Percentiles rank a stretch among this genome's conserved stretches.
Conservation (phyloP, 1,140 invertebrate species). For the Scaptomyza graminum region DNA sequence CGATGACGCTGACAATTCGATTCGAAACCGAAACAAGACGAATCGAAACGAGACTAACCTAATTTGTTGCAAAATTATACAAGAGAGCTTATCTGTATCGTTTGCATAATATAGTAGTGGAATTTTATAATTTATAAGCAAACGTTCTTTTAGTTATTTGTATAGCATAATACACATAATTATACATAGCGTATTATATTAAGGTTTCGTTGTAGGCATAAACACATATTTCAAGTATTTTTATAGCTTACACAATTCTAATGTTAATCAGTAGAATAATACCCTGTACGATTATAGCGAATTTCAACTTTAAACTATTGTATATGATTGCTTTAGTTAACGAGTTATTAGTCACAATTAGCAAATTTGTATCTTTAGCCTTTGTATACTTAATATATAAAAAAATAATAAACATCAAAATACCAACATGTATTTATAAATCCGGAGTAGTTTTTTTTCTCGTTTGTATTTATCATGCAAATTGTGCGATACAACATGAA, state of each 20-base stretch:
- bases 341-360: conserved; percentile 77
- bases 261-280: conserved; percentile 14
- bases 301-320: conserved; percentile 47
- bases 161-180: conserved; percentile 32
- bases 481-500: conserved; percentile 43
- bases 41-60: conserved; percentile 43
- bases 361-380: conserved; percentile 65
- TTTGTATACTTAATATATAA: conserved; percentile 40
- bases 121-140: conserved; percentile 68
- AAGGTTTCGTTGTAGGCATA: conserved; percentile 41
- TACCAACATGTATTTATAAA: conserved; percentile 73
- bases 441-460: conserved; percentile 42
- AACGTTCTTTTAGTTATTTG: conserved; percentile 59
- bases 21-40: conserved; percentile 21
- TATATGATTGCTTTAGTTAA: conserved; percentile 46
- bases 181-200: conserved; percentile 1
- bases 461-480: conserved; percentile 54
- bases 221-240: conserved; percentile 40
- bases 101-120: conserved; percentile 75
- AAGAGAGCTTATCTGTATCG: conserved; percentile 53
- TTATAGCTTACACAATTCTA: conserved; percentile 20
- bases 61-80: conserved; percentile 71
- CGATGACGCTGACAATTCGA: conserved; percentile 34
- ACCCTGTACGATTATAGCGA: conserved; percentile 37
- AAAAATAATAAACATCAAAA: conserved; percentile 46